Evolutionary conservation across 2,797 vertebrate species (phyloP).

Genomic region (Ispidina lecontei): DNA sequence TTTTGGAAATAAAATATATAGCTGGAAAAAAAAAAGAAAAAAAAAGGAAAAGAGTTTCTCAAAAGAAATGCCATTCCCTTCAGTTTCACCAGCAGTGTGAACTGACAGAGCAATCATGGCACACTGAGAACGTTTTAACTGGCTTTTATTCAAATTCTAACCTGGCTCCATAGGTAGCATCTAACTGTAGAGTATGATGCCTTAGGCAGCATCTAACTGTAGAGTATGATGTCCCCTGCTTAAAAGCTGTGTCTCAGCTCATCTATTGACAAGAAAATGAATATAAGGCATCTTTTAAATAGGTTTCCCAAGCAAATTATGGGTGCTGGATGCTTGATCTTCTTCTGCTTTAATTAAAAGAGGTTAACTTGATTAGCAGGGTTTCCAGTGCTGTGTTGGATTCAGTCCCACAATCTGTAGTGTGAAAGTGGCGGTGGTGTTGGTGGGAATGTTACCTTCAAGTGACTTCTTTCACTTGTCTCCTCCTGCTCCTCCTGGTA

Average conservation of each 20-base stretch:
- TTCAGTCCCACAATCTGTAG: neutral
- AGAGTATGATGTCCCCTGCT: neutral
- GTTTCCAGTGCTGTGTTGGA: neutral
- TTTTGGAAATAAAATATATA: constrained; percentile 1
- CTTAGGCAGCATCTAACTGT: no score
- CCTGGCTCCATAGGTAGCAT: neutral
- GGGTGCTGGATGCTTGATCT: neutral
- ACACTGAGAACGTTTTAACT: neutral
- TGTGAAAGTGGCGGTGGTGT: neutral
- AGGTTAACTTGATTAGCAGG: neutral
- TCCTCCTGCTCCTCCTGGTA: neutral
- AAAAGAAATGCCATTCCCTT: neutral
- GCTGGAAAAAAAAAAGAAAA: neutral
- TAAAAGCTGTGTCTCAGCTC: neutral
- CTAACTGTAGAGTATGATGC: neutral
- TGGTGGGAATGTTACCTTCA: neutral
- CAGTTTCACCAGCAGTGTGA: neutral
- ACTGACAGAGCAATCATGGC: neutral
- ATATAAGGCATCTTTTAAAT: neutral
- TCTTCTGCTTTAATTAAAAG: neutral
- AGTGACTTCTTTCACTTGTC: neutral
- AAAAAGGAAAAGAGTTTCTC: neutral
- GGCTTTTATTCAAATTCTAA: neutral
- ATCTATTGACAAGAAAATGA: neutral
- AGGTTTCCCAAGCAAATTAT: neutral